These are phyloP conservation scores for Ammodytes dubius DNA, from an alignment of 2,113 vertebrate species.

Conservation along the genomic window DNA sequence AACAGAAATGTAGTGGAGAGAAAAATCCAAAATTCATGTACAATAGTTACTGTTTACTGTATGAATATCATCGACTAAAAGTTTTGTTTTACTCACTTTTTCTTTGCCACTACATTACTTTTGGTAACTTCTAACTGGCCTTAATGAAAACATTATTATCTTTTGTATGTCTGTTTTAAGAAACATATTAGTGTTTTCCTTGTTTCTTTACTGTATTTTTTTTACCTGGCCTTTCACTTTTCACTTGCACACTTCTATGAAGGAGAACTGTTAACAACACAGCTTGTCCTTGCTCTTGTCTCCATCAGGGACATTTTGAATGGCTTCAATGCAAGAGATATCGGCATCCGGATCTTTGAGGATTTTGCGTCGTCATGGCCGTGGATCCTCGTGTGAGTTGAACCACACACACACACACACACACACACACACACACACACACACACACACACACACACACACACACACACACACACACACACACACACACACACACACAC, in stretches of 20 bases:
- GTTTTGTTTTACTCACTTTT: not conserved
- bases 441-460: slow-evolving; percentile 22
- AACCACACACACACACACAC: not conserved
- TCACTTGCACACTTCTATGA: not conserved
- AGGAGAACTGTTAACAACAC: not conserved
- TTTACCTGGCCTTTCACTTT: not conserved
- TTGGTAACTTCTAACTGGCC: not conserved
- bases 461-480: slow-evolving; percentile 24
- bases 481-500: no score
- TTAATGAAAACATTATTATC: not conserved
- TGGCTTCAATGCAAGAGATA: slow-evolving; percentile 83
- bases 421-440: slow-evolving; percentile 38
- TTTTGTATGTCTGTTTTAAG: not conserved
- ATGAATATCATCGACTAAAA: not conserved
- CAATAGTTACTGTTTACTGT: not conserved
- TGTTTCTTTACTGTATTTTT: not conserved
- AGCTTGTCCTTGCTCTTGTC: slow-evolving; percentile 10
- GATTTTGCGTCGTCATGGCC: slow-evolving; percentile 91
- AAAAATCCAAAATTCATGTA: not conserved
- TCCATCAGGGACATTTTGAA: slow-evolving; percentile 66
- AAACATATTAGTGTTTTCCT: not conserved
- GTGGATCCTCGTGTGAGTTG: slow-evolving; percentile 93
- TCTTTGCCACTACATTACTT: not conserved
- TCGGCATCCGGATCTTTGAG: slow-evolving; percentile 89
- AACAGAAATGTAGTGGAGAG: slow-evolving; percentile 3